phyloP scores from a whole-genome alignment of 1,140 invertebrate species.

The Tetranychus urticae region DNA sequence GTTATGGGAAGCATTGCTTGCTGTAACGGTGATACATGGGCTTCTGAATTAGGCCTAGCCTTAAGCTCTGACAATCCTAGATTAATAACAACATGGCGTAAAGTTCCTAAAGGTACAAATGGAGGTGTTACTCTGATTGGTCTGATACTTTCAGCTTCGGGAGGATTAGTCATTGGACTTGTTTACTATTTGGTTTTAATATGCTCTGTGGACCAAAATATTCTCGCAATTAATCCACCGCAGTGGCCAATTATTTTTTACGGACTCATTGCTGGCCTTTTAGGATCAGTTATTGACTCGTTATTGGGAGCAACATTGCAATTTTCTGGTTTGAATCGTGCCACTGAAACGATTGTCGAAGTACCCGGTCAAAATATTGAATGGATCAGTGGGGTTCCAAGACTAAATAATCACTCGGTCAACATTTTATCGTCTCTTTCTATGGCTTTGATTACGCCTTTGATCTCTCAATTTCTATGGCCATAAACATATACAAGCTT shows the following conservation, averaged over 20 bases:
- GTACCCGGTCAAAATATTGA: slow-evolving; percentile 39
- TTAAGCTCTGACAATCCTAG: slow-evolving; percentile 37
- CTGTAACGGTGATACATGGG: slow-evolving; percentile 72
- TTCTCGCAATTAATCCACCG: slow-evolving; percentile 34
- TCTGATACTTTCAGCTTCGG: slow-evolving; percentile 40
- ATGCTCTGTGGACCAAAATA: slow-evolving; percentile 32
- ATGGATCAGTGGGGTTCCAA: slow-evolving; percentile 44
- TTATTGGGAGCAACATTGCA: slow-evolving; percentile 57
- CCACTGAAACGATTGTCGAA: slow-evolving; percentile 34
- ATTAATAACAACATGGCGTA: slow-evolving; percentile 45
- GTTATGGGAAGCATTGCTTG: slow-evolving; percentile 49
- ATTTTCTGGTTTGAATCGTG: slow-evolving; percentile 40
- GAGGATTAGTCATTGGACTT: slow-evolving; percentile 46
- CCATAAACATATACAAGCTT: not conserved
- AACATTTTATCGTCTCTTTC: slow-evolving; percentile 57
- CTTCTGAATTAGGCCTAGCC: slow-evolving; percentile 63
- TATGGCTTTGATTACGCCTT: slow-evolving; percentile 42
- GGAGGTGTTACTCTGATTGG: slow-evolving; percentile 49
- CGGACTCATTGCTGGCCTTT: slow-evolving; percentile 41
- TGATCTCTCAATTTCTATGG: not conserved
- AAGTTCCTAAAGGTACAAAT: slow-evolving; percentile 33
- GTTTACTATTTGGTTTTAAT: slow-evolving; percentile 40
- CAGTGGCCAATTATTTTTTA: slow-evolving; percentile 46
- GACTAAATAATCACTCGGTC: slow-evolving; percentile 74
- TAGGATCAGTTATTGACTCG: slow-evolving; percentile 61